Percentiles rank a stretch among this genome's conserved stretches.
These are phyloP conservation scores for Lamellibrachia columna DNA, from an alignment of 2,888 invertebrate genomes.

Conservation along the genomic window DNA sequence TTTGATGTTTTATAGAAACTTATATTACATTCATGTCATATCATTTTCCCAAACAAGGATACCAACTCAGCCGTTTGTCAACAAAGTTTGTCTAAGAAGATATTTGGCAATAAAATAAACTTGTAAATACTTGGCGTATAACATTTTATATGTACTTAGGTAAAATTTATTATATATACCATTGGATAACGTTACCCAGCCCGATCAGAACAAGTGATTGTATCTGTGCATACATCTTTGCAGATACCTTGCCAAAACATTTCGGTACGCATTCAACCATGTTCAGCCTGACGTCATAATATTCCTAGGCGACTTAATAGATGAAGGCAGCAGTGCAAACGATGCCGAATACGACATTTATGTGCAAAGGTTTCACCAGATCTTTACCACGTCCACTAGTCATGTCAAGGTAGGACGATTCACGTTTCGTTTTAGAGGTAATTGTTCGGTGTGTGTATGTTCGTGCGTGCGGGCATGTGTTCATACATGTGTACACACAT, in stretches of 20 bases:
- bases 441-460: neutral
- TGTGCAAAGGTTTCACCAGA: conserved; percentile 76
- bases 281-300: conserved; percentile 84
- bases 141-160: neutral
- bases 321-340: conserved; percentile 87
- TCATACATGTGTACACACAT: no score
- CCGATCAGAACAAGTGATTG: neutral
- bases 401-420: conserved; percentile 49
- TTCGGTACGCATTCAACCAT: conserved; percentile 35
- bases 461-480: no score
- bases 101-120: neutral
- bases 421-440: neutral
- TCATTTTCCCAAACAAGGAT: no score
- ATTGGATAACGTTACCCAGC: neutral
- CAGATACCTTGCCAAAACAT: conserved; percentile 40
- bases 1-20: neutral
- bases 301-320: conserved; percentile 93
- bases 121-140: neutral
- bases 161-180: neutral
- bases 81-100: neutral
- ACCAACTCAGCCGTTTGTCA: neutral
- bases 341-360: conserved; percentile 79
- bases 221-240: neutral
- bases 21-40: neutral
- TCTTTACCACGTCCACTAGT: conserved; percentile 69